A percentile compares a stretch with the other conserved stretches of the same genome.
These are phyloP conservation scores for Sebastes trivittatus DNA, from an alignment of 2,797 vertebrate genomes.

Conservation along the genomic window DNA sequence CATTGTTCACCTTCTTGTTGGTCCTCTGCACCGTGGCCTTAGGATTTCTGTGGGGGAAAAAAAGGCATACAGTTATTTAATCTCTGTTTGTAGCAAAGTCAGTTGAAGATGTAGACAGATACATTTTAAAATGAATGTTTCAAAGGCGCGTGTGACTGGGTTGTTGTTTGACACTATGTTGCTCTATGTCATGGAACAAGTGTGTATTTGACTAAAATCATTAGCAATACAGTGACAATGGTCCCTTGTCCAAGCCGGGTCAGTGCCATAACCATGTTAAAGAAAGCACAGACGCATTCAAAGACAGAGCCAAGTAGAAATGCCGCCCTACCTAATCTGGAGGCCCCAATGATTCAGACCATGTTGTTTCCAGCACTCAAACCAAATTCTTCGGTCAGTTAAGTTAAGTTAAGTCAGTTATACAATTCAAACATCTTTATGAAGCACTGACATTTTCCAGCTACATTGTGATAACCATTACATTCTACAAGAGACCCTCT, in stretches of 20 bases:
- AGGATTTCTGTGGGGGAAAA: conserved; percentile 86
- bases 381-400: not conserved
- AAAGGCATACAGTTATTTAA: not conserved
- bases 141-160: not conserved
- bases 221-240: conserved; percentile 19
- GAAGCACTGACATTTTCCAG: not conserved
- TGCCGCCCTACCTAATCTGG: not conserved
- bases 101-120: not conserved
- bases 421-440: not conserved
- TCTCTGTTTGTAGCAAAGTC: not conserved
- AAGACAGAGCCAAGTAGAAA: not conserved
- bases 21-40: conserved; percentile 91
- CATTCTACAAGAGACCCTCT: not conserved
- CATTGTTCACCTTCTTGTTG: conserved; percentile 98
- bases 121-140: not conserved
- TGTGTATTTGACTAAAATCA: conserved; percentile 10
- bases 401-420: not conserved
- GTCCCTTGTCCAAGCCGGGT: conserved; percentile 21
- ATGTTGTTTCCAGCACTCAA: not conserved
- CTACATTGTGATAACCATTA: not conserved
- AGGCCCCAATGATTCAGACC: not conserved
- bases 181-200: not conserved
- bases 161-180: conserved; percentile 11
- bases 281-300: not conserved
- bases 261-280: conserved; percentile 3